A percentile compares a stretch with the other conserved stretches of the same genome.
Conservation (phyloP, 2,113 vertebrate species). For the Gambusia holbrooki region DNA sequence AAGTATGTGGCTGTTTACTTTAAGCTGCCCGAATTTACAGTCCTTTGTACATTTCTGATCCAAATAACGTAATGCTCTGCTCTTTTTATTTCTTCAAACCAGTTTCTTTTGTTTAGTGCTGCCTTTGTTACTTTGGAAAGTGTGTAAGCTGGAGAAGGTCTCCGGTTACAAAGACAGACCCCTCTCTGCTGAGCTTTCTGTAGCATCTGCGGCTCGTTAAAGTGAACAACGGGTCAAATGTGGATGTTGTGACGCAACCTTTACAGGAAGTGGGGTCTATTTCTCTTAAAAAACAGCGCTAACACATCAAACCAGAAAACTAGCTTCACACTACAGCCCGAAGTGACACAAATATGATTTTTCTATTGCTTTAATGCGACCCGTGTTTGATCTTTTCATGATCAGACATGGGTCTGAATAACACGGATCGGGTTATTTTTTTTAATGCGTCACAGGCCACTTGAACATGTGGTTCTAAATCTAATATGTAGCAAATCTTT, state of each 20-base stretch:
- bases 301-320: neutral
- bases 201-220: conserved; percentile 22
- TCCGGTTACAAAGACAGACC: neutral
- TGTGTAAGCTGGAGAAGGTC: neutral
- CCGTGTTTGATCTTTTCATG: too few relatives aligned
- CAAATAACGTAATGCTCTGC: neutral
- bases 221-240: neutral
- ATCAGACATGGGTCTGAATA: too few relatives aligned
- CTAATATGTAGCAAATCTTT: too few relatives aligned
- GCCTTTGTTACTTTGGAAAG: neutral
- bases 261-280: neutral
- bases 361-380: too few relatives aligned
- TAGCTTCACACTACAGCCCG: too few relatives aligned
- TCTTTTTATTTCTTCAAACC: neutral
- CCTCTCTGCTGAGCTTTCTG: neutral
- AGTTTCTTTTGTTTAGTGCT: conserved; percentile 8
- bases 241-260: neutral
- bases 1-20: too few relatives aligned
- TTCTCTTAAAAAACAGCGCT: neutral
- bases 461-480: too few relatives aligned
- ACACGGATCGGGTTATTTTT: too few relatives aligned
- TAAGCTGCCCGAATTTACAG: neutral
- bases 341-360: too few relatives aligned
- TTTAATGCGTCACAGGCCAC: too few relatives aligned
- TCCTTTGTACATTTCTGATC: neutral